A percentile compares a stretch with the other conserved stretches of the same genome.
Evolutionary conservation across 2,888 invertebrate genomes (phyloP).

Genomic region (Frankliniella intonsa): DNA sequence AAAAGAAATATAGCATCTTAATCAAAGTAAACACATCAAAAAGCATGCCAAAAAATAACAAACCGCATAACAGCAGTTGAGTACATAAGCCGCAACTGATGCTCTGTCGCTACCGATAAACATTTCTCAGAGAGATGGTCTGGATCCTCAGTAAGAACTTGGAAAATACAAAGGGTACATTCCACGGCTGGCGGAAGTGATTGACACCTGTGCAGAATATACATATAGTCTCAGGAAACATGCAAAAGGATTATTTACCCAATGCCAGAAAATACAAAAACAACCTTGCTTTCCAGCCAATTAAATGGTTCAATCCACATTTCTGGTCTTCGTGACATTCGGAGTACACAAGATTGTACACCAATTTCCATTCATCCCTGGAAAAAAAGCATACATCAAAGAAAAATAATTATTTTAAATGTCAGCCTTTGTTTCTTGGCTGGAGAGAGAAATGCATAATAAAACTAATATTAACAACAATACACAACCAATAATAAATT

Average conservation of each 20-base stretch:
- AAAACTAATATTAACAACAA: background rate
- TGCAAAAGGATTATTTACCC: background rate
- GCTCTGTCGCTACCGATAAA: slow-evolving; percentile 43
- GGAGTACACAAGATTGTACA: slow-evolving; percentile 50
- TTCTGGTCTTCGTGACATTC: slow-evolving; percentile 43
- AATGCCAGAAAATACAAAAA: slow-evolving; percentile 13
- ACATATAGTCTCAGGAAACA: background rate
- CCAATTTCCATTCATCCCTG: slow-evolving; percentile 52
- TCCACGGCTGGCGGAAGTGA: slow-evolving; percentile 57
- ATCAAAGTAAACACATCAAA: background rate
- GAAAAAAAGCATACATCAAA: slow-evolving; percentile 29
- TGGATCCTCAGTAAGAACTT: slow-evolving; percentile 49
- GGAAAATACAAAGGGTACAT: slow-evolving; percentile 55
- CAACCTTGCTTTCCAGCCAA: slow-evolving; percentile 44
- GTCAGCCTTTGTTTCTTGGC: background rate
- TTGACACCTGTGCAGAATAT: slow-evolving; percentile 46
- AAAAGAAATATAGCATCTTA: background rate
- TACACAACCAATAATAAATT: background rate
- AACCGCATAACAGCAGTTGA: slow-evolving; percentile 48
- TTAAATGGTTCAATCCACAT: slow-evolving; percentile 47
- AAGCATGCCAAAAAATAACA: background rate
- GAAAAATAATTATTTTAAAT: background rate
- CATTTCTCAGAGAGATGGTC: slow-evolving; percentile 40
- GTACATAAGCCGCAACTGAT: slow-evolving; percentile 55
- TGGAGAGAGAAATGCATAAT: background rate